These are phyloP conservation scores for Thecophora atra DNA, from an alignment of 2,888 invertebrate genomes.

Conservation along the genomic window DNA sequence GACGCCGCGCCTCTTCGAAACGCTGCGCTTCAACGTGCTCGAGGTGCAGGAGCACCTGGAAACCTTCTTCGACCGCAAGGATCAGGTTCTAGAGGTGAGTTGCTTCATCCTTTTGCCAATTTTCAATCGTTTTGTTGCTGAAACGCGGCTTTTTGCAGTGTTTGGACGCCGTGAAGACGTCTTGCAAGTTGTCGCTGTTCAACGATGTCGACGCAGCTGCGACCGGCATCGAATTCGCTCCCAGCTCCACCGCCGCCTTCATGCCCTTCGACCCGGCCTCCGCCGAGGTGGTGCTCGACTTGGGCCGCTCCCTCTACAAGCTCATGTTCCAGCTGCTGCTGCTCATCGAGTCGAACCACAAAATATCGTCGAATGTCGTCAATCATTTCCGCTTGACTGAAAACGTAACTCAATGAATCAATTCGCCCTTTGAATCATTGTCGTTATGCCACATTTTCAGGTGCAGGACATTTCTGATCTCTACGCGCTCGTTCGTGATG, in stretches of 20 bases:
- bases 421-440: not conserved
- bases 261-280: constrained; percentile 69
- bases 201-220: constrained; percentile 68
- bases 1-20: constrained; percentile 80
- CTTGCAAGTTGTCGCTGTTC: constrained; percentile 78
- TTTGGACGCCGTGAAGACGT: constrained; percentile 83
- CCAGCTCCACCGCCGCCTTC: constrained; percentile 56
- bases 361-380: constrained; percentile 76
- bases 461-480: constrained; percentile 74
- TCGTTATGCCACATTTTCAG: constrained; percentile 53
- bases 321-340: constrained; percentile 91
- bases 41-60: constrained; percentile 96
- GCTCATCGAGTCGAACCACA: constrained; percentile 87
- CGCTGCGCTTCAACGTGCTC: constrained; percentile 85
- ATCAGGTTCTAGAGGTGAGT: constrained; percentile 83
- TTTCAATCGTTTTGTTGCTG: not conserved
- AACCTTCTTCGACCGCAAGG: constrained; percentile 91
- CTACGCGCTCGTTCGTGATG: constrained; percentile 70
- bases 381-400: constrained; percentile 70
- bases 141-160: constrained; percentile 69
- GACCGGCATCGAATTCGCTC: constrained; percentile 65
- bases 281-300: constrained; percentile 80
- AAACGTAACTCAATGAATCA: constrained; percentile 66
- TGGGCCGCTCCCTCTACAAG: constrained; percentile 89
- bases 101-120: not conserved